Conservation (phyloP, 2,797 vertebrate genomes). For the Sternotherus odoratus region DNA sequence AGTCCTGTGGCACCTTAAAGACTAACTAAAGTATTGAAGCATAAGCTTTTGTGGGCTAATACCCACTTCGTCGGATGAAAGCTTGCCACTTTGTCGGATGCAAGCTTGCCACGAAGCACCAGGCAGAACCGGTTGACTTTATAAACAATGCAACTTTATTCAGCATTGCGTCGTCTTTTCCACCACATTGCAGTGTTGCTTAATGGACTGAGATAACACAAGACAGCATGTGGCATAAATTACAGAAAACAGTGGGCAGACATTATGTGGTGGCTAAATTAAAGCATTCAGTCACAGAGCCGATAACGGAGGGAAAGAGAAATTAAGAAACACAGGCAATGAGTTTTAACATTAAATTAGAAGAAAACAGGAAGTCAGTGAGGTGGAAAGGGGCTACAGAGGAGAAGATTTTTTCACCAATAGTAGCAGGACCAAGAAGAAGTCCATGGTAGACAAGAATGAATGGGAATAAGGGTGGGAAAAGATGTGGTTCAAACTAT, state of each 20-base stretch:
- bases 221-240: conserved; percentile 32
- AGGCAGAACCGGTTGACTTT: neutral
- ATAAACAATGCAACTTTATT: neutral
- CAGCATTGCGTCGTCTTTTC: neutral
- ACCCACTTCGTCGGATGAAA: too few species aligned
- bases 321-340: conserved; percentile 61
- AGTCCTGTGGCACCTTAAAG: too few species aligned
- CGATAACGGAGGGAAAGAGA: conserved; percentile 48
- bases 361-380: conserved; percentile 27
- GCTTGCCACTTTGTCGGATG: too few species aligned
- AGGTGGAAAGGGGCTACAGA: conserved; percentile 14
- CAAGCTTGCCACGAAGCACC: too few species aligned
- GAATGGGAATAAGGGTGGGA: neutral
- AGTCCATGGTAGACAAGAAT: neutral
- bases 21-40: too few species aligned
- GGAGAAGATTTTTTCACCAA: neutral
- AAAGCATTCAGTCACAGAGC: conserved; percentile 41
- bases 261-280: conserved; percentile 34
- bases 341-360: conserved; percentile 39
- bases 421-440: neutral
- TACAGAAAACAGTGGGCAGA: conserved; percentile 22
- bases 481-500: fast-evolving
- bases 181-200: neutral
- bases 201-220: conserved; percentile 44
- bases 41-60: too few species aligned